Percentiles rank a stretch among this genome's conserved stretches.
These are phyloP conservation scores for Asobara japonica DNA, from an alignment of 1,140 invertebrate species.

Conservation along the genomic window DNA sequence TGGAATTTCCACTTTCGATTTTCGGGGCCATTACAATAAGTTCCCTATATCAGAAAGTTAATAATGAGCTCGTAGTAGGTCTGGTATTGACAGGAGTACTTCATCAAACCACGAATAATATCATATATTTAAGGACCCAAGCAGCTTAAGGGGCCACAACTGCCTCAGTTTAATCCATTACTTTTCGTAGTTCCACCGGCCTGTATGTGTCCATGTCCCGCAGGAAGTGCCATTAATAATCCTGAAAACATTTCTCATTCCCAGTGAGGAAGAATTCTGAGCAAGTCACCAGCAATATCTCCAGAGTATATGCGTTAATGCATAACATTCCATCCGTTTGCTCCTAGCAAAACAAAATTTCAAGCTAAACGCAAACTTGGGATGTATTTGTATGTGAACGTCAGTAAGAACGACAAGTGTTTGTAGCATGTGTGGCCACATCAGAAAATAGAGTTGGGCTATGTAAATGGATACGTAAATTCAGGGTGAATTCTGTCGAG, in stretches of 20 bases:
- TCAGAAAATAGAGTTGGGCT: neutral
- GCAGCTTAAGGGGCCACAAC: too few relatives aligned
- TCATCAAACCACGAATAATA: too few relatives aligned
- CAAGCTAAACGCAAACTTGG: neutral
- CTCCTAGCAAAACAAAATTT: neutral
- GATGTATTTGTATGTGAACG: neutral
- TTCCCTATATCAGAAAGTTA: too few relatives aligned
- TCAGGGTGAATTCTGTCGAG: neutral
- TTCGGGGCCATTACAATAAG: too few relatives aligned
- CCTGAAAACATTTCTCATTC: constrained; percentile 27
- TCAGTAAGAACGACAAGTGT: neutral
- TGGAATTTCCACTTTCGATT: too few relatives aligned
- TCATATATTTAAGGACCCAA: too few relatives aligned
- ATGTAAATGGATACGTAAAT: constrained; percentile 1
- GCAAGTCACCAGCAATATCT: neutral
- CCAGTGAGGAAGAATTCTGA: neutral
- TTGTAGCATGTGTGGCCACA: neutral
- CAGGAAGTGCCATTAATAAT: constrained; percentile 26
- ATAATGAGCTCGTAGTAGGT: too few relatives aligned
- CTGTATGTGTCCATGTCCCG: neutral
- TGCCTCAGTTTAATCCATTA: too few relatives aligned
- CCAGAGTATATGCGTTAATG: neutral
- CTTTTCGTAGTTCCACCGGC: neutral
- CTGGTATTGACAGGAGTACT: too few relatives aligned
- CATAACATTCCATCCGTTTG: constrained; percentile 18